Evolutionary conservation across 2,797 vertebrate species (phyloP), one percentile per base, ranked within the genome.

Genomic region (Novumbra hubbsi): DNA sequence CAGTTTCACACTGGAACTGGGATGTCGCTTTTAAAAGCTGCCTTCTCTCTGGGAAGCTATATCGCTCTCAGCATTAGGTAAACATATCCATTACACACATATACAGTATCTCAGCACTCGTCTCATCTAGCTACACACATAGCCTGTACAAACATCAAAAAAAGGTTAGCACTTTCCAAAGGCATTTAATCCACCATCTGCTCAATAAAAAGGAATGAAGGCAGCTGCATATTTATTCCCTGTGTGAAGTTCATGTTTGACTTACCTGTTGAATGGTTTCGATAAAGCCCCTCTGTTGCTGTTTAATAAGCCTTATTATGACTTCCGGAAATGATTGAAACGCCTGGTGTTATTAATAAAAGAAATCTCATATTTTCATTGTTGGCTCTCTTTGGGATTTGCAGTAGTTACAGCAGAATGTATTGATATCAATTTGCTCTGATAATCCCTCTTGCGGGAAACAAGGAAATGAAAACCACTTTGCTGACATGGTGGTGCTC

Each of bases 371-470:
- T 34, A 5, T 14, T 68, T 75, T 63, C 67, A 65, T 69, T 52
- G 38, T 70, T 45, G 68, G 32, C 60, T 50, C 76, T 78, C 60
- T 71, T 60, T 68, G 73, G 57, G 73, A 77, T 68, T 69, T 78
- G 68, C 62, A 70, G 45, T 28, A 62, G 45, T 69, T 72, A 74
- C 68, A 62, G 70, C 69, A 50, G 64, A 75, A 77, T 73, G 32
- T 74, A 71, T 66, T 80, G 74, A 81, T 77, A 69, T 80, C 52
- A 80, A 77, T 85, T 82, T 84, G 75, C 79, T 74, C 68, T 79
- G 69, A 28, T 83, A 84, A 87, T 83, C 81, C 71, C 60, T 84
- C 76, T 78, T 76, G 78, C 72, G 62, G 49, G n/a, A 77, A 84
- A 81, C 76, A 77, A 78, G 52, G 70, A 76, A 73, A 78, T 74